Base-by-base conservation (phyloP, 2,113 vertebrate genomes). In the Hippopotamus amphibius region DNA sequence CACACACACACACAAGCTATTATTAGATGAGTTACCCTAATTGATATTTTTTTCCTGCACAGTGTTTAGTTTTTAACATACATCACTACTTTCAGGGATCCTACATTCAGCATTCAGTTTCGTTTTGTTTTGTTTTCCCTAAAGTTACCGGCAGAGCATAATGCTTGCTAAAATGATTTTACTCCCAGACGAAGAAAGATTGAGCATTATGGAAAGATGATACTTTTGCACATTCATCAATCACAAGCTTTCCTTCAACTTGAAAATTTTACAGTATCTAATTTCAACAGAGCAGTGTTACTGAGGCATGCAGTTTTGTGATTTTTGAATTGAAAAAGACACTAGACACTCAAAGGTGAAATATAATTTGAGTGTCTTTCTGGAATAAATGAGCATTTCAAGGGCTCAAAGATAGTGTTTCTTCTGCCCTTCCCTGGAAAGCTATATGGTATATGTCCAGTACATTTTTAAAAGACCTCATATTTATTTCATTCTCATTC, bases 321-420 rank as follows among this genome's bases (percentile, higher is more conserved):
- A 88, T 88, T 84, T 92, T 91, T 88, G 95, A 92, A 94, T 41
- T 84, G 92, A 77, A 88, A 88, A 89, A 88, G 24, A 77, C 48
- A 93, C 22, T 83, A 66, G 80, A 65, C 3, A 43, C 1, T 59
- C 28, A 80, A 83, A 93, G 24, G 55, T 28, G 10, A 86, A 96
- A 97, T 83, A 65, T 28, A 74, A 77, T 90, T 81, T 84, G 50
- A 50, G 5, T 83, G 33, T 84, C 90, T 93, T 79, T 71, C 43
- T 69, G 6, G 7, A 82, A 86, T 86, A 88, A 97, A 61, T 83
- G n/a, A 91, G 10, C 2, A 95, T 92, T 88, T 95, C 17, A 72
- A 88, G 28, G 14, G 1, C 46, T 96, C 50, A 88, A 30, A 82
- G 5, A 55, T 7, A 81, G 12, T 65, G 1, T 30, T 95, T 50